These are phyloP conservation scores for Chymomyza amoena DNA, from an alignment of 2,888 invertebrate species.

Conservation along the genomic window DNA sequence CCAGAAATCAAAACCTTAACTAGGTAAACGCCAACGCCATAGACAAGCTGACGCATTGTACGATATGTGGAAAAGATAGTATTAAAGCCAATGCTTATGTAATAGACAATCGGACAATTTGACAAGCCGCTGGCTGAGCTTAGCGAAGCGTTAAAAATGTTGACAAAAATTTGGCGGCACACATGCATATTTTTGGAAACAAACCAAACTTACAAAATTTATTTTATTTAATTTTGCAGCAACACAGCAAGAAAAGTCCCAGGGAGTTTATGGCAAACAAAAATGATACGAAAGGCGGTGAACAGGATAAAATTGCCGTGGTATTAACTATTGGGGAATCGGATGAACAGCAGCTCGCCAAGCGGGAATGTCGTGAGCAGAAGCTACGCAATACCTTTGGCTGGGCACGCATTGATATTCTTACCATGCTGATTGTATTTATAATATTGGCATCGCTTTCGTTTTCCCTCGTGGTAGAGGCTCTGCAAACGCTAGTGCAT, in stretches of 20 bases:
- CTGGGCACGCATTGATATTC: constrained; percentile 94
- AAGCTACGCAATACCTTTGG: constrained; percentile 92
- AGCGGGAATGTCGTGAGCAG: constrained; percentile 80
- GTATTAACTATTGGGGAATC: constrained; percentile 45
- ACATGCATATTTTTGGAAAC: background rate
- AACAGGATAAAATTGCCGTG: constrained; percentile 44
- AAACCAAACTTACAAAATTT: background rate
- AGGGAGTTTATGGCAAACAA: background rate
- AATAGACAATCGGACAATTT: background rate
- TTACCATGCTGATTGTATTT: constrained; percentile 89
- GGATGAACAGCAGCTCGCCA: constrained; percentile 56
- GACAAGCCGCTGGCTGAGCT: constrained; percentile 23
- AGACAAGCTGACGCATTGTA: constrained; percentile 21
- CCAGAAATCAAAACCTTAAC: constrained; percentile 32
- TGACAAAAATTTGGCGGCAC: constrained; percentile 39
- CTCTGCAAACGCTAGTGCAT: constrained; percentile 88
- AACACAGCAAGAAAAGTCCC: constrained; percentile 76
- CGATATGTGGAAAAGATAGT: background rate
- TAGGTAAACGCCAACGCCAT: background rate
- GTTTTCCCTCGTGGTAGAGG: constrained; percentile 89
- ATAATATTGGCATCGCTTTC: constrained; percentile 90
- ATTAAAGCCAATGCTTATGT: background rate
- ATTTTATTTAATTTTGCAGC: constrained; percentile 30
- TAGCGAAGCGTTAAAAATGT: constrained; percentile 60
- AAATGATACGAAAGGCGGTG: background rate